A percentile compares a stretch with the other conserved stretches of the same genome.
Evolutionary conservation across 1,140 invertebrate genomes (phyloP).

Genomic region (Sipha flava): DNA sequence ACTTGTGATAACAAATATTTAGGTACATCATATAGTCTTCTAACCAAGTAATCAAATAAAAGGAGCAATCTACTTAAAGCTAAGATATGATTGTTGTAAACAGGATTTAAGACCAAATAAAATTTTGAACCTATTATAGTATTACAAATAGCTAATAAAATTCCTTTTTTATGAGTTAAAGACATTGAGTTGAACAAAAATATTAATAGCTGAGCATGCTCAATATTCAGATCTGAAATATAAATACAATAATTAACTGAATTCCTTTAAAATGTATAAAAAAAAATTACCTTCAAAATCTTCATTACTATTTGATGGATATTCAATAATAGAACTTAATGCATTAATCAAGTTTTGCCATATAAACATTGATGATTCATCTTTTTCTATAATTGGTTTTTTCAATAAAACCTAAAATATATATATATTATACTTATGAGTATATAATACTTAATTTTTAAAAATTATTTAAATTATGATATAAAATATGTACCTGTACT

Average conservation of each 20-base stretch:
- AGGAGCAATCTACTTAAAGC: constrained; percentile 57
- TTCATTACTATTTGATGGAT: constrained; percentile 48
- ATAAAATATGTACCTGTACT: constrained; percentile 50
- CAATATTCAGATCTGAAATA: constrained; percentile 81
- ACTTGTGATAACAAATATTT: constrained; percentile 67
- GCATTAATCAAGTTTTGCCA: constrained; percentile 83
- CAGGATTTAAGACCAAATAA: neutral
- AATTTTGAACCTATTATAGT: constrained; percentile 49
- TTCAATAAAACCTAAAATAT: constrained; percentile 49
- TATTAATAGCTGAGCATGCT: constrained; percentile 85
- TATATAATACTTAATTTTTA: neutral
- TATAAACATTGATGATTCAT: constrained; percentile 77
- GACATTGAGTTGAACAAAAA: constrained; percentile 91
- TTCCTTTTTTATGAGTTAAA: constrained; percentile 91
- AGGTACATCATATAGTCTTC: constrained; percentile 85
- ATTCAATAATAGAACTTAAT: constrained; percentile 64
- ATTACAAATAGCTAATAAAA: constrained; percentile 69
- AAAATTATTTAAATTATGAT: neutral
- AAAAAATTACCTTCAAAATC: constrained; percentile 19
- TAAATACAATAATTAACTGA: neutral
- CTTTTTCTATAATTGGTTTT: constrained; percentile 74
- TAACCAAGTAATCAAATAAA: constrained; percentile 91
- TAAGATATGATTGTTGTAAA: constrained; percentile 17
- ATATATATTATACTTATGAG: too few relatives aligned
- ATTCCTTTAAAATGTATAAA: neutral